phyloP scores from a whole-genome alignment of 2,888 invertebrate species.

The Opisthograptis luteolata region DNA sequence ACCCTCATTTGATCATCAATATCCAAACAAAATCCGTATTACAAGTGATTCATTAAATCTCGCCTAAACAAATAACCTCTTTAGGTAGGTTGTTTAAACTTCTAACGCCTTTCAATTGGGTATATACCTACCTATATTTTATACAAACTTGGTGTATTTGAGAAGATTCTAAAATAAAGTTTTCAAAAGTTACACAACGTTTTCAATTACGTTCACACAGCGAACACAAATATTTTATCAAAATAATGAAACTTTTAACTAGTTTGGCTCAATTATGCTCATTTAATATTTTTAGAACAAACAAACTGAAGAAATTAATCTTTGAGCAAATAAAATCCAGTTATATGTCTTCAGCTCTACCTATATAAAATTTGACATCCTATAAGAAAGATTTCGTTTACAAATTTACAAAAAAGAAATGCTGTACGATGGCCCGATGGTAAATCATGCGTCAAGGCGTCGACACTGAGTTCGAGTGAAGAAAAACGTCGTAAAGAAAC shows the following conservation, averaged over 20 bases:
- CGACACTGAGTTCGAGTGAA: no score
- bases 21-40: no score
- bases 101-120: not conserved
- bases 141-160: conserved; percentile 5
- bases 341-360: no score
- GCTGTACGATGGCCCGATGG: no score
- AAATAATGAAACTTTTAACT: conserved; percentile 18
- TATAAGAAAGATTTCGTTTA: no score
- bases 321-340: no score
- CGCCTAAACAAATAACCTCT: not conserved
- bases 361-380: no score
- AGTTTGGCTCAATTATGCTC: conserved; percentile 1
- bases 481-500: no score
- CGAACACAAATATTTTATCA: conserved; percentile 16
- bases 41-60: not conserved
- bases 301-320: not conserved
- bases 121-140: not conserved
- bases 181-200: conserved; percentile 6
- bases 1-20: no score
- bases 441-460: no score
- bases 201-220: conserved; percentile 15
- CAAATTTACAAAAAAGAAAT: no score
- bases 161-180: not conserved
- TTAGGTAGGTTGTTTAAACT: not conserved
- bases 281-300: conserved; percentile 8